A percentile compares a stretch with the other conserved stretches of the same genome.
Evolutionary conservation across 2,113 vertebrate species (phyloP).

Genomic region (Istiophorus platypterus): DNA sequence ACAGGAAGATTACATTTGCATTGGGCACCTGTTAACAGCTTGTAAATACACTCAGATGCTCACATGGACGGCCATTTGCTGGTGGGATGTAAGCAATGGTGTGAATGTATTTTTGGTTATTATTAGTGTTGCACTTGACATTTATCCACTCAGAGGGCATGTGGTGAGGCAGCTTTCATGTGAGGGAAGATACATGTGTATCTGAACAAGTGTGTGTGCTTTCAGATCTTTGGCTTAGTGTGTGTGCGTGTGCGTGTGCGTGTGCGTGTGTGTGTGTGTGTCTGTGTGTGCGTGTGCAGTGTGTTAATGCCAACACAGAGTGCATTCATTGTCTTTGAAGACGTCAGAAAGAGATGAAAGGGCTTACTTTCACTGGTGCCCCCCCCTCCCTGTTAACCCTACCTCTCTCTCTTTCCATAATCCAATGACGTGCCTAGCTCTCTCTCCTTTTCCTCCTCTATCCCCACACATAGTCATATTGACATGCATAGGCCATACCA

Average conservation of each 20-base stretch:
- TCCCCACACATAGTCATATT: slow-evolving; percentile 57
- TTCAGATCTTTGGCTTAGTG: slow-evolving; percentile 60
- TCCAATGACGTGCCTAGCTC: slow-evolving; percentile 45
- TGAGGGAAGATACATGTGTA: slow-evolving; percentile 7
- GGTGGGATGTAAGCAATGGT: slow-evolving; percentile 16
- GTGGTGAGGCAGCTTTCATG: slow-evolving; percentile 40
- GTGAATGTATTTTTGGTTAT: slow-evolving; percentile 54
- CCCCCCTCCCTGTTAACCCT: slow-evolving; percentile 54
- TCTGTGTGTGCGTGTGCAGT: slow-evolving; percentile 49
- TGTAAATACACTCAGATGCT: slow-evolving; percentile 28
- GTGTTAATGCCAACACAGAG: slow-evolving; percentile 67
- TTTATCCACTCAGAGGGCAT: slow-evolving; percentile 48
- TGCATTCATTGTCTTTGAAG: slow-evolving; percentile 83
- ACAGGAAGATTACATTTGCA: slow-evolving; percentile 27
- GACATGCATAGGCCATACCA: slow-evolving; percentile 64
- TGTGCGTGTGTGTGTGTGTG: slow-evolving; percentile 42
- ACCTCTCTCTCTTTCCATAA: slow-evolving; percentile 64
- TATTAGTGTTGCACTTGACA: slow-evolving; percentile 60
- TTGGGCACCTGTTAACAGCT: not conserved
- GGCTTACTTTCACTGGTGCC: slow-evolving; percentile 66
- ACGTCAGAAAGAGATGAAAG: slow-evolving; percentile 81
- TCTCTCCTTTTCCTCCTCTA: slow-evolving; percentile 18
- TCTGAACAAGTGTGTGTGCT: slow-evolving; percentile 7
- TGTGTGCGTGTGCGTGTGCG: slow-evolving; percentile 51
- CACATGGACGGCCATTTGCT: not conserved